These are phyloP conservation scores for Ptychoptera contaminata DNA, from an alignment of 2,888 invertebrate species.

Conservation along the genomic window DNA sequence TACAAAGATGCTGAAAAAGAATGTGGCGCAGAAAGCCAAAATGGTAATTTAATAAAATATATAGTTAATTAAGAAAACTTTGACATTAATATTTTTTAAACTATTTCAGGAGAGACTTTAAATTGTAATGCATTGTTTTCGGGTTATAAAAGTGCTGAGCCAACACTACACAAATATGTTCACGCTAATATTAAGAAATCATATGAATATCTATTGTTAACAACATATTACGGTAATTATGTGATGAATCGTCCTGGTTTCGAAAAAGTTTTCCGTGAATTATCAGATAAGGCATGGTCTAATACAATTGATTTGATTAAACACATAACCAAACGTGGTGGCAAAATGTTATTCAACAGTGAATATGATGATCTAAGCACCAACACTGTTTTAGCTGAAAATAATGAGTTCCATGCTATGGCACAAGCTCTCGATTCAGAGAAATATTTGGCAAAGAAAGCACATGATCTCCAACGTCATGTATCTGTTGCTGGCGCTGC, in stretches of 20 bases:
- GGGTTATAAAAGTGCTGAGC: conserved; percentile 19
- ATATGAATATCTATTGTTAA: conserved; percentile 57
- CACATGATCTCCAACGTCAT: conserved; percentile 48
- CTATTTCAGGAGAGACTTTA: not conserved
- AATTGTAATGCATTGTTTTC: conserved; percentile 11
- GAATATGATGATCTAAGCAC: conserved; percentile 1
- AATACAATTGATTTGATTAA: conserved; percentile 61
- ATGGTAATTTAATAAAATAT: too few relatives aligned
- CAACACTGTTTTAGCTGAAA: conserved; percentile 17
- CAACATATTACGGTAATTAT: conserved; percentile 62
- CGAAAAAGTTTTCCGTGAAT: conserved; percentile 50
- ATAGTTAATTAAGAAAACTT: too few relatives aligned
- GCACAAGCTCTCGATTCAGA: conserved; percentile 60
- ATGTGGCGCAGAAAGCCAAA: too few relatives aligned
- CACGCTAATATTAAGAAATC: conserved; percentile 54
- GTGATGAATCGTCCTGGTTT: conserved; percentile 62
- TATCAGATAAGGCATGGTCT: conserved; percentile 61
- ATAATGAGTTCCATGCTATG: conserved; percentile 51
- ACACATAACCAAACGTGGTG: conserved; percentile 58
- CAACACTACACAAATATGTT: conserved; percentile 22
- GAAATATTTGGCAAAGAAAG: conserved; percentile 52
- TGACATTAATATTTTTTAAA: not conserved
- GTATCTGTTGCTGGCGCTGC: conserved; percentile 35
- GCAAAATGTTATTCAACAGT: conserved; percentile 37
- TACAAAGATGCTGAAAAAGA: too few relatives aligned